A percentile compares a stretch with the other conserved stretches of the same genome.
Evolutionary conservation across 2,113 vertebrate species (phyloP).

Genomic region (Pipra filicauda): DNA sequence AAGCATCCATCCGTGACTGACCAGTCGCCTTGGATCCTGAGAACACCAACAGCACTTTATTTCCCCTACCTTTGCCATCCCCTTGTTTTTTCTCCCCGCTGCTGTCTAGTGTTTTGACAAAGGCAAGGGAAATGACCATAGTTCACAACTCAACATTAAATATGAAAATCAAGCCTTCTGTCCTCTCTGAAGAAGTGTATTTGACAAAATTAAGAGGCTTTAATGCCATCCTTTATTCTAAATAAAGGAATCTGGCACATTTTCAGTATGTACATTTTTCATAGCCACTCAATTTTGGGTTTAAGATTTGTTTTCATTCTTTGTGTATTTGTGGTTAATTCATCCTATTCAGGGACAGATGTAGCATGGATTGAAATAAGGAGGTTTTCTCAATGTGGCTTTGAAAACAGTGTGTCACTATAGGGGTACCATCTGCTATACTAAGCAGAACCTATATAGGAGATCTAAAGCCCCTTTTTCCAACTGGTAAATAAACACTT

Average conservation of each 20-base stretch:
- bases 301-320: neutral
- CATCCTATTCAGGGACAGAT: conserved; percentile 17
- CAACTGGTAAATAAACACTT: conserved; percentile 24
- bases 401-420: conserved; percentile 6
- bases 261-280: neutral
- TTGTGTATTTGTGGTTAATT: neutral
- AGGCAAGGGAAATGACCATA: neutral
- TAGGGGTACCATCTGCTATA: neutral
- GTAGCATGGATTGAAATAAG: neutral
- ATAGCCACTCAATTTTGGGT: neutral
- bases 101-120: neutral
- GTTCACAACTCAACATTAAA: neutral
- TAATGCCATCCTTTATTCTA: neutral
- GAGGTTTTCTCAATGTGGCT: neutral
- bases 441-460: neutral
- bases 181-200: neutral
- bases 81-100: neutral
- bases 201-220: neutral
- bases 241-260: neutral
- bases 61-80: neutral
- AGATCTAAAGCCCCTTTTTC: neutral
- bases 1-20: conserved; percentile 13
- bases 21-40: neutral
- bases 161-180: neutral
- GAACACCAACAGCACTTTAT: neutral